These are phyloP conservation scores for Ctenicera cuprea DNA, from an alignment of 2,888 invertebrate species.

Conservation along the genomic window DNA sequence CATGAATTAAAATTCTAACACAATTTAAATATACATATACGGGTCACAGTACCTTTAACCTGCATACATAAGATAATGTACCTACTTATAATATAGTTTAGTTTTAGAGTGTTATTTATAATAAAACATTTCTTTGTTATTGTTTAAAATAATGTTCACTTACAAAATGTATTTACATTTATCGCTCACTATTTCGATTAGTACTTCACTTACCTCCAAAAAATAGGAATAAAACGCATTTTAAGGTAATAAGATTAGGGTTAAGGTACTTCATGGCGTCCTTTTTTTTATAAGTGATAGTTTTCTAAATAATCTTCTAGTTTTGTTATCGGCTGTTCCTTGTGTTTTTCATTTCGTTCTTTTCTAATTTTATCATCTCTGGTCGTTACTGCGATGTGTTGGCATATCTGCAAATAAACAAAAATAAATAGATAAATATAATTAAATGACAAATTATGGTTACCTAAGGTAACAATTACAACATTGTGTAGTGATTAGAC, in stretches of 20 bases:
- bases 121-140: too few relatives aligned
- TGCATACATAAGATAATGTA: too few relatives aligned
- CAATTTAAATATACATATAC: too few relatives aligned
- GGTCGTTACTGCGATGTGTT: not conserved
- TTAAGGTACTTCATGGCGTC: slow-evolving; percentile 29
- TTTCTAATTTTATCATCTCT: slow-evolving; percentile 21
- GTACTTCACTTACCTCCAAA: slow-evolving; percentile 84
- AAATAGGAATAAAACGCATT: slow-evolving; percentile 87
- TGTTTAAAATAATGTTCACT: too few relatives aligned
- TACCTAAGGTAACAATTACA: too few relatives aligned
- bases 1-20: too few relatives aligned
- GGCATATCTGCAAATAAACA: slow-evolving; percentile 34
- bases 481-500: too few relatives aligned
- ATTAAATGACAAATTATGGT: not conserved
- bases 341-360: slow-evolving; percentile 6
- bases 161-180: too few relatives aligned
- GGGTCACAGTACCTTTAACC: too few relatives aligned
- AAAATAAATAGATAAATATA: not conserved
- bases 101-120: too few relatives aligned
- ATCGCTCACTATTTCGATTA: too few relatives aligned
- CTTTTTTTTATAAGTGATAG: slow-evolving; percentile 17
- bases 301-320: not conserved
- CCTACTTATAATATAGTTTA: too few relatives aligned
- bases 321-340: not conserved
- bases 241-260: slow-evolving; percentile 83